A percentile compares a stretch with the other conserved stretches of the same genome.
Evolutionary conservation across 64 coral and sea anemone species (phyloP).

Genomic region (Acropora yongei): DNA sequence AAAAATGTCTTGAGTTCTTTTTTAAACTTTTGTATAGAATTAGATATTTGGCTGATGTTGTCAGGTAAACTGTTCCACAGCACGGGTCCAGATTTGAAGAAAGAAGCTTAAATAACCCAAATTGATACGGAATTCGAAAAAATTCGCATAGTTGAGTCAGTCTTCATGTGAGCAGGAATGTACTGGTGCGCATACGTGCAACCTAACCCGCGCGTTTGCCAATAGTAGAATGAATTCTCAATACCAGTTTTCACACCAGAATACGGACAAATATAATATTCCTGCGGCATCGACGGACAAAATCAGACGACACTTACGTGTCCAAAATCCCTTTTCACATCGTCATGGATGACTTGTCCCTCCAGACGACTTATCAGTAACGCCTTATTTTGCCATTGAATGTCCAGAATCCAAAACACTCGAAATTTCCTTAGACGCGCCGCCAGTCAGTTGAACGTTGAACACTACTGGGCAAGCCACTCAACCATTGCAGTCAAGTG

Average conservation of each 20-base stretch:
- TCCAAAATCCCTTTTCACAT: not conserved
- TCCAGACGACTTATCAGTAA: not conserved
- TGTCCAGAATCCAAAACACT: not conserved
- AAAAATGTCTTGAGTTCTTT: too few species aligned
- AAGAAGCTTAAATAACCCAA: not conserved
- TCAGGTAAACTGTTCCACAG: too few species aligned
- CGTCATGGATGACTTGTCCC: not conserved
- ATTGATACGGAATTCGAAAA: not conserved
- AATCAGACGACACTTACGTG: not conserved
- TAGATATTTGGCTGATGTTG: too few species aligned
- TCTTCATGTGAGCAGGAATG: not conserved
- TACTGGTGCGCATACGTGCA: not conserved
- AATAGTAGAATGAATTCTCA: not conserved
- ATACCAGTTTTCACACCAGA: not conserved
- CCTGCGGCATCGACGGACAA: not conserved
- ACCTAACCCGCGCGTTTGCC: not conserved
- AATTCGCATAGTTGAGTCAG: not conserved
- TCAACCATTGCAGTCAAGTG: not conserved
- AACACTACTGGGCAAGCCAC: not conserved
- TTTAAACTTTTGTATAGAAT: too few species aligned
- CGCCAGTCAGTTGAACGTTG: not conserved
- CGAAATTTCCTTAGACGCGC: not conserved
- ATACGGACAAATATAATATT: not conserved
- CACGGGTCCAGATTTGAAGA: too few species aligned
- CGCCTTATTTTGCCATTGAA: not conserved